Evolutionary conservation across 2,888 invertebrate genomes (phyloP).

Genomic region (Plutella xylostella): DNA sequence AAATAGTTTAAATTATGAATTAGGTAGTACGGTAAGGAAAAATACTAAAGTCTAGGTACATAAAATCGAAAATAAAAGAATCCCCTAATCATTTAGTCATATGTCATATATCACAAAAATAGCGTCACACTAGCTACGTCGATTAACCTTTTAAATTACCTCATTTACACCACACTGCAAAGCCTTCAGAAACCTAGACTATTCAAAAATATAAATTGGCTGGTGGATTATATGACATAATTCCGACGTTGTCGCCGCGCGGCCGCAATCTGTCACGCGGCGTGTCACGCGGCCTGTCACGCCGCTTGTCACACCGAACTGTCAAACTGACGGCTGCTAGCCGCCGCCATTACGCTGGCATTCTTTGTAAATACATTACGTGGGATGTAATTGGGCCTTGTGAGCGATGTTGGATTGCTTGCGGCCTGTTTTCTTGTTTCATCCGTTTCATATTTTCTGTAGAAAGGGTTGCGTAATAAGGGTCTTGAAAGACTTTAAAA

Average conservation of each 20-base stretch:
- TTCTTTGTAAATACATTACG: slow-evolving; percentile 5
- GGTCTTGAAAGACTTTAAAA: too few relatives aligned
- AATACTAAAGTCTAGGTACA: too few relatives aligned
- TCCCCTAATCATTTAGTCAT: too few relatives aligned
- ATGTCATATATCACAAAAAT: neutral
- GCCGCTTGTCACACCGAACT: slow-evolving; percentile 28
- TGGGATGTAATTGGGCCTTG: slow-evolving; percentile 4
- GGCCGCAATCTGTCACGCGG: slow-evolving; percentile 50
- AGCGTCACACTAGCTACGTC: slow-evolving; percentile 4
- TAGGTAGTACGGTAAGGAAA: too few relatives aligned
- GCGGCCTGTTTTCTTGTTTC: too few relatives aligned
- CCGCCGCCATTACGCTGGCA: slow-evolving; percentile 8
- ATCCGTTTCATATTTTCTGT: too few relatives aligned
- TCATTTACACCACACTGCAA: slow-evolving; percentile 20
- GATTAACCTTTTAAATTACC: slow-evolving; percentile 36
- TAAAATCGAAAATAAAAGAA: too few relatives aligned
- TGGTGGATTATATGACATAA: slow-evolving; percentile 44
- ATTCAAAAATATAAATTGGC: neutral
- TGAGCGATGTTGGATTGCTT: too few relatives aligned
- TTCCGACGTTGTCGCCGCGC: slow-evolving; percentile 25
- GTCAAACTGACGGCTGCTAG: slow-evolving; percentile 26
- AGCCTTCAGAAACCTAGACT: neutral
- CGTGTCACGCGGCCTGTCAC: slow-evolving; percentile 35
- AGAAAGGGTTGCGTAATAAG: too few relatives aligned
- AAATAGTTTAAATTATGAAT: too few relatives aligned